Evolutionary conservation across 2,888 invertebrate species (phyloP).

Genomic region (Polyploca ridens): DNA sequence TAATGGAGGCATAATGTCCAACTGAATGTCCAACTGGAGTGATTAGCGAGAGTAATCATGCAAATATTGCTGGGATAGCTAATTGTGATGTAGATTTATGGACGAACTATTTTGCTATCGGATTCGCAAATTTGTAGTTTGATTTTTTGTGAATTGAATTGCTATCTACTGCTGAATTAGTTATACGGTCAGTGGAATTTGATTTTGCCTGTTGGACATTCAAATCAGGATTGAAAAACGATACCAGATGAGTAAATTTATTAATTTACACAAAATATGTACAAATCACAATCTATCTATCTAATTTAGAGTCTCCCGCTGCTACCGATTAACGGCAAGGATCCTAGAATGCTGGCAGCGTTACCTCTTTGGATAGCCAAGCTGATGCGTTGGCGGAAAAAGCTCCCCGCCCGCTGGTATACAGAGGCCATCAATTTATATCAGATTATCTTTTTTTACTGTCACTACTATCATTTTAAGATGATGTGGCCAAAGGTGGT

Average conservation of each 20-base stretch:
- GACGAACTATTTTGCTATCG: constrained; percentile 12
- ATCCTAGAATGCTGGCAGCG: no score
- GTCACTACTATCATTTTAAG: not conserved
- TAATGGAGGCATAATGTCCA: constrained; percentile 31
- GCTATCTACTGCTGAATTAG: not conserved
- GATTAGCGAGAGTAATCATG: constrained; percentile 50
- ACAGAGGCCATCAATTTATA: no score
- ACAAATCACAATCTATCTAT: no score
- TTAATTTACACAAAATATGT: no score
- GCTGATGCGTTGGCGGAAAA: no score
- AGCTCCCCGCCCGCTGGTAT: no score
- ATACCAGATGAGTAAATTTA: no score
- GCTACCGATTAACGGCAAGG: no score
- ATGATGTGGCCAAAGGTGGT: no score
- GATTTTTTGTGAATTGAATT: constrained; percentile 1
- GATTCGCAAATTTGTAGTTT: not conserved
- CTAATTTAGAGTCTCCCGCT: no score
- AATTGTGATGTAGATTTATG: constrained; percentile 44
- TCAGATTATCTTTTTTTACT: not conserved
- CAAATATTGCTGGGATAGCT: constrained; percentile 37
- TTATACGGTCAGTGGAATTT: not conserved
- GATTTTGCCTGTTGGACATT: not conserved
- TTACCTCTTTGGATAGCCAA: no score
- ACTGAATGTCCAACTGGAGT: constrained; percentile 30
- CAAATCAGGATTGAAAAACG: not conserved